Evolutionary conservation across 1,140 invertebrate species (phyloP).

Genomic region (Macrobrachium rosenbergii): DNA sequence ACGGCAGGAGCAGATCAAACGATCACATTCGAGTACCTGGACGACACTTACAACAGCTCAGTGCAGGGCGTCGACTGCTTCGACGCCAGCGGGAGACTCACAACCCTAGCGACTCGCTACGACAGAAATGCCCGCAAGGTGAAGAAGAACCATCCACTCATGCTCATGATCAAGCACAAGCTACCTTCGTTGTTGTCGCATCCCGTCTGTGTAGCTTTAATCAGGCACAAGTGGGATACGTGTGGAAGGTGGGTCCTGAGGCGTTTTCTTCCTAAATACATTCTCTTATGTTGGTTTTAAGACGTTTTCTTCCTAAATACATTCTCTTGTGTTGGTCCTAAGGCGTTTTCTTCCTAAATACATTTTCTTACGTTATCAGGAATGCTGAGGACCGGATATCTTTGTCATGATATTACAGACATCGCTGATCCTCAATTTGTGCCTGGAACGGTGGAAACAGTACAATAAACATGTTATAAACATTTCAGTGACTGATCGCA

Average conservation of each 20-base stretch:
- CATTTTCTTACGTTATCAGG: no score
- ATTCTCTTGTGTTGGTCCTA: no score
- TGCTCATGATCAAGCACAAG: slow-evolving; percentile 71
- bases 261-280: background rate
- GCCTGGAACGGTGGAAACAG: no score
- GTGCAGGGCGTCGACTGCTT: background rate
- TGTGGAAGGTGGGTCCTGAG: slow-evolving; percentile 30
- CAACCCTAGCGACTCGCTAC: slow-evolving; percentile 43
- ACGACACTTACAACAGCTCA: slow-evolving; percentile 70
- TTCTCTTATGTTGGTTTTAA: no score
- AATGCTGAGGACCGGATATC: background rate
- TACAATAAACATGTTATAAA: no score
- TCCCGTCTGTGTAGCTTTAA: slow-evolving; percentile 38
- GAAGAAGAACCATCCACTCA: slow-evolving; percentile 73
- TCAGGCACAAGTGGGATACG: slow-evolving; percentile 48
- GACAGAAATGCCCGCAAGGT: slow-evolving; percentile 69
- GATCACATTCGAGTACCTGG: slow-evolving; percentile 73
- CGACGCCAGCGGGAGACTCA: slow-evolving; percentile 1
- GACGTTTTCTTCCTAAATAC: background rate
- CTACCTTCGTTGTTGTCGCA: slow-evolving; percentile 20
- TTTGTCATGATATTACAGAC: background rate
- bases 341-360: background rate
- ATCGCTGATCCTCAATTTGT: background rate
- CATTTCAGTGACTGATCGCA: no score
- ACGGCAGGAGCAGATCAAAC: slow-evolving; percentile 67